Evolutionary conservation across 2,888 invertebrate genomes (phyloP), one percentile per base, ranked within the genome.

Genomic region (Harpagoxenus sublaevis): DNA sequence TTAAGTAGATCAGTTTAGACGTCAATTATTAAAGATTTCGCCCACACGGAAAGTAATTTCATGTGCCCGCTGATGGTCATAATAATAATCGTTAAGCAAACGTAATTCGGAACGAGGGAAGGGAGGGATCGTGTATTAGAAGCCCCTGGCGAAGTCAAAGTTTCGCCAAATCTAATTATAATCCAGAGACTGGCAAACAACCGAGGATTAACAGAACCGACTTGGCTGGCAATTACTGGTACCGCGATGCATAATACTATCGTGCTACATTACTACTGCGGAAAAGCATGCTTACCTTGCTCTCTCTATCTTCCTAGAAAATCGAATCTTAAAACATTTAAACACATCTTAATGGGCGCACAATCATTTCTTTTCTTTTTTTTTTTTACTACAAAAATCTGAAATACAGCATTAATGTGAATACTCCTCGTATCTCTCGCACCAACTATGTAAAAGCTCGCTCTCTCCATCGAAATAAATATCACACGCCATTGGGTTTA

Each of bases 161-260:
- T 66, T 65, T 66, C 39, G 28, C 2, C 8, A 42, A n/a, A 42
- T 77, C 18, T 79, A 71, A 48, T 79, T 60, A 71, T 57, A 79
- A 79, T 60, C 23, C 3, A 8, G 15, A 57, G 15, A 70, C 31
- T 53, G 23, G 18, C 84, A 84, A 87, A 63, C 12, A 84, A 87
- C 83, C 65, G 83, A 87, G 77, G 79, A 84, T 84, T 75, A 66
- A 87, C 83, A 78, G 75, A 66, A 28, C n/a, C 75, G 28, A 84
- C 75, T 74, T 60, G 60, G 48, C 73, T 87, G 83, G 70, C 84
- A 83, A 87, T 91, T 84, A 83, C 79, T 71, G 42, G 81, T 65
- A 89, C 91, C 87, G 84, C 89, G 85, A 77, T 60, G 84, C 86
- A 87, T 74, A 51, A 84, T 86, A 86, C 84, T 85, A 84, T 45